Conservation (phyloP, 2,113 vertebrate species). For the Danio rerio region GRCz12tu NC_133189.1:52186001-52186500, state of each 20-base stretch:
- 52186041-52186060: constrained; percentile 12
- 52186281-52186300: too few species aligned
- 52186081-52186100: background rate
- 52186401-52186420: too few species aligned
- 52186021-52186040: constrained; percentile 28
- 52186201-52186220: background rate
- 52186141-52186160: background rate
- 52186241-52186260: background rate
- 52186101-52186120: background rate
- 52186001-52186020: constrained; percentile 27
- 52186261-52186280: background rate
- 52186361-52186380: too few species aligned
- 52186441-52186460: too few species aligned
- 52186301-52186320: too few species aligned
- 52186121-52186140: background rate
- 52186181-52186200: background rate
- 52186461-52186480: too few species aligned
- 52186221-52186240: background rate
- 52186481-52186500: too few species aligned
- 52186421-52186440: too few species aligned
- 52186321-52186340: too few species aligned
- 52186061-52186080: background rate
- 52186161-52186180: background rate
- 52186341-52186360: too few species aligned
- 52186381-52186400: too few species aligned